Conservation (phyloP, 2,113 vertebrate species). For the Dipodomys ordii region DNA sequence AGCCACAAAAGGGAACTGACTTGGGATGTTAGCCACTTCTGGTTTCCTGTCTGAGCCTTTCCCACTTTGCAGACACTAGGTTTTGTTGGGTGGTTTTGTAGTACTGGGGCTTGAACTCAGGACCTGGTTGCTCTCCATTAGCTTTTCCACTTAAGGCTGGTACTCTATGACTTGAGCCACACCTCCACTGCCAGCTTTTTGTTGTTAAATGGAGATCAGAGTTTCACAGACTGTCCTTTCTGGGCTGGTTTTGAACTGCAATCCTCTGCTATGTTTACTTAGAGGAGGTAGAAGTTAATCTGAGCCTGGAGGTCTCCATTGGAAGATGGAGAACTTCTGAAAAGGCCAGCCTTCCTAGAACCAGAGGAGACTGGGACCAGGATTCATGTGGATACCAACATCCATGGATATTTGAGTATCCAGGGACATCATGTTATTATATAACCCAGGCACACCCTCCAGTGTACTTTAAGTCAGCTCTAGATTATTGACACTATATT, state of each 20-base stretch:
- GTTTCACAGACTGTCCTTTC: no score
- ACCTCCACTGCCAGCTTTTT: no score
- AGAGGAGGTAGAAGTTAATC: not conserved
- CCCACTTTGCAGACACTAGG: not conserved
- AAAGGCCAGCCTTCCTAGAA: not conserved
- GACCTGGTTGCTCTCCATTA: no score
- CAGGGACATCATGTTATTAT: no score
- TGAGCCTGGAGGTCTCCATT: not conserved
- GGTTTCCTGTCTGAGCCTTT: not conserved
- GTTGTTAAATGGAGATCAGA: no score
- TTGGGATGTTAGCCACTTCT: not conserved
- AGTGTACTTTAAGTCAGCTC: not conserved
- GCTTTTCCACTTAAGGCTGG: no score
- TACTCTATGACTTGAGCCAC: no score
- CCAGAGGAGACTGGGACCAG: not conserved
- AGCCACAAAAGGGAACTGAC: not conserved
- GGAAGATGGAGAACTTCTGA: not conserved
- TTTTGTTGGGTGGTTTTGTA: no score
- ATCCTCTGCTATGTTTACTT: no score
- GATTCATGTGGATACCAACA: not conserved
- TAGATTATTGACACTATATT: not conserved
- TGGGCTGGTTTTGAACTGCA: not conserved
- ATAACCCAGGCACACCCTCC: no score
- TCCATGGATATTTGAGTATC: no score
- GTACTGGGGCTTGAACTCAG: no score